Base-by-base conservation (phyloP, 2,113 vertebrate species). In the Athene noctua region DNA sequence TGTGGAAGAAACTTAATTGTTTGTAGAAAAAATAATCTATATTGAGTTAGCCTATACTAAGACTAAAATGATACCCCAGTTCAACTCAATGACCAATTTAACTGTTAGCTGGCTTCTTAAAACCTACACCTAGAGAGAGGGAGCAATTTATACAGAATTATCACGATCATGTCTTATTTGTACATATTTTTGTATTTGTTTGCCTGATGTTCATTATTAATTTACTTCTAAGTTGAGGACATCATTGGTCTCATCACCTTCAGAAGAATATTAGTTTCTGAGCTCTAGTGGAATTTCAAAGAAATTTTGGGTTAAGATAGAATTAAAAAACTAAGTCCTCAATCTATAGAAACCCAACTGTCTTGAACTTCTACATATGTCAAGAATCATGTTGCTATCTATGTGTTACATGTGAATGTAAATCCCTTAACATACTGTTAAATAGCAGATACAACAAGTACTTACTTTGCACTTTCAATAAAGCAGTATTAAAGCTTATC, bases 151-250 rank as follows among this genome's bases (percentile, higher is more conserved):
- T 14, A 73, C 0, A 6, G 38, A 74, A 51, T 68, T 63, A 67
- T 10, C 44, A 88, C 3, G 10, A 78, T 36, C 6, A 2, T 30
- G 21, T 63, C 78, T 65, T 88, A 38, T 63, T 85, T 96, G 80
- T 91, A 97, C 40, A 82, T 91, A 91, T 46, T 74, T 86, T 88
- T 94, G 11, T 88, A 84, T 88, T 57, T 86, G 23, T 67, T 88
- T 92, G 36, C 29, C 42, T 78, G 62, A 46, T 49, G 49, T 20
- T 30, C 80, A 10, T 67, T 72, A 59, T 3, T 73, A 90, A 83
- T 88, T 77, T 92, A 65, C 38, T 38, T 23, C 12, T 66, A 80
- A 80, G 19, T 5, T 80, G 36, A 91, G 52, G 18, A 83, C 2
- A 1, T 42, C 62, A 77, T 83, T 58, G 84, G 59, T 80, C 46